Percentiles rank a stretch among this genome's conserved stretches.
Conservation (phyloP, 2,888 invertebrate genomes). For the Apodemia duryi region DNA sequence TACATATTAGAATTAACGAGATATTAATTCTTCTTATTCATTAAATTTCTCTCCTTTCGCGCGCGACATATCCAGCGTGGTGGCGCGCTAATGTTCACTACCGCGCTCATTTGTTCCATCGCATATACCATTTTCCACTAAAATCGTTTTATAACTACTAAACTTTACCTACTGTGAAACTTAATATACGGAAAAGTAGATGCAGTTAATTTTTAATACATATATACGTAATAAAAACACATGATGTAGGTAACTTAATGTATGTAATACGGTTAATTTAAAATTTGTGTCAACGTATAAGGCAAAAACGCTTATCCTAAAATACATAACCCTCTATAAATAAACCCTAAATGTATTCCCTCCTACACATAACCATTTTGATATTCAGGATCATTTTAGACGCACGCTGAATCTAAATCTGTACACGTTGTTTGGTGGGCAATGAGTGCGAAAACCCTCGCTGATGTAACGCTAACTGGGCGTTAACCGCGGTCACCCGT, state of each 20-base stretch:
- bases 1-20: too few relatives aligned
- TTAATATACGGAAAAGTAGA: too few relatives aligned
- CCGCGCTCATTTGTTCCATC: too few relatives aligned
- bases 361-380: not conserved
- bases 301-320: not conserved
- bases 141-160: too few relatives aligned
- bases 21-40: too few relatives aligned
- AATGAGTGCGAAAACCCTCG: not conserved
- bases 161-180: too few relatives aligned
- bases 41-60: too few relatives aligned
- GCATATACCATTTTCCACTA: too few relatives aligned
- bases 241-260: not conserved
- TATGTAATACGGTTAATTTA: not conserved
- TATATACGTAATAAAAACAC: not conserved
- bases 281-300: not conserved
- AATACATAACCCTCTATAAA: not conserved
- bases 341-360: not conserved
- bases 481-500: conserved; percentile 2
- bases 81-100: too few relatives aligned
- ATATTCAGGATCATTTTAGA: not conserved
- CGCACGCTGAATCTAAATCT: not conserved
- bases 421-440: not conserved
- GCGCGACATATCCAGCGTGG: too few relatives aligned
- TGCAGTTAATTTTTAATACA: too few relatives aligned
- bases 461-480: not conserved